phyloP scores from a whole-genome alignment of 2,113 vertebrate genomes.

The Datnioides undecimradiatus region DNA sequence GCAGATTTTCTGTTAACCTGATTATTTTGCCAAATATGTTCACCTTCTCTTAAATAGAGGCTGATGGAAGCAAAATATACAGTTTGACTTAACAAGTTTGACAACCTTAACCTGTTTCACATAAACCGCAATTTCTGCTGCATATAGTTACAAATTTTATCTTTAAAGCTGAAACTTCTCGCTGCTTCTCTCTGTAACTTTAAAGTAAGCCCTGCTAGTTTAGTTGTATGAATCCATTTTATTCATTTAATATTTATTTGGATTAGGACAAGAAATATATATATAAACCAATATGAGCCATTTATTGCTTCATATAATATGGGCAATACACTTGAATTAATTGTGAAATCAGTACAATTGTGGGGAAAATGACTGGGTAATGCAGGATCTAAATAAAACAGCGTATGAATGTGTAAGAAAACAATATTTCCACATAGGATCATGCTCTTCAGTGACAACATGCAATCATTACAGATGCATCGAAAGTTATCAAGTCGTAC shows the following conservation, averaged over 20 bases:
- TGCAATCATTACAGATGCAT: not conserved
- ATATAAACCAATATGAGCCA: not conserved
- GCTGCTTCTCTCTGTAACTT: too few species aligned
- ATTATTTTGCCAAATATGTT: too few species aligned
- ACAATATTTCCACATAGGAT: not conserved
- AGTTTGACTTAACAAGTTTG: too few species aligned
- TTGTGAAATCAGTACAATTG: conserved; percentile 2
- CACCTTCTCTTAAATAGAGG: too few species aligned
- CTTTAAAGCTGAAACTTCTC: too few species aligned
- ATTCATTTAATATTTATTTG: not conserved
- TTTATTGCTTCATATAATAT: too few species aligned
- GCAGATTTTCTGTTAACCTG: too few species aligned
- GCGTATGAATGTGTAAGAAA: not conserved
- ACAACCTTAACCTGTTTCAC: too few species aligned
- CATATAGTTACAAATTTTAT: not conserved
- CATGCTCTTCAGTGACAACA: not conserved
- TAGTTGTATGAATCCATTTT: not conserved
- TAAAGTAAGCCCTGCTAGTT: not conserved
- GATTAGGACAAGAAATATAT: not conserved
- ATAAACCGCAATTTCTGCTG: too few species aligned
- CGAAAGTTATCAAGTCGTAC: conserved; percentile 1
- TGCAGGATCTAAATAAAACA: not conserved
- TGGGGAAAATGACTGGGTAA: not conserved
- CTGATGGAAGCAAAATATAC: too few species aligned
- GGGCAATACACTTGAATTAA: not conserved